Conservation (phyloP, 2,797 vertebrate species). For the Myripristis jacobus region DNA sequence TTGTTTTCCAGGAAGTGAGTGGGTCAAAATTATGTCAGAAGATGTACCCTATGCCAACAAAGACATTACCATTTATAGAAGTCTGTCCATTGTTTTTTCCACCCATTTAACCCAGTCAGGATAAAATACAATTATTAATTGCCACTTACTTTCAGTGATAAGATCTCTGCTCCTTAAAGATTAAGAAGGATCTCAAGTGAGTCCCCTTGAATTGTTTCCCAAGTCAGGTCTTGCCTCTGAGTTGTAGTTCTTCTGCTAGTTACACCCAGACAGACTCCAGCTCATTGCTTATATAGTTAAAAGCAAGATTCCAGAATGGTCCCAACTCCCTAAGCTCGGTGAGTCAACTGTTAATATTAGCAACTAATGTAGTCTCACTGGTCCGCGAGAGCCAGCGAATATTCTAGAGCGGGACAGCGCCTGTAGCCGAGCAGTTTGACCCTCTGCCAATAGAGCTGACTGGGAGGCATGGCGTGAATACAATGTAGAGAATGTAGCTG, state of each 20-base stretch:
- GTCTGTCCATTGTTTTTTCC: not conserved
- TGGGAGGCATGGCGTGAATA: conserved; percentile 10
- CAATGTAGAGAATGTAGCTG: conserved; percentile 54
- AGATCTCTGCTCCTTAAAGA: conserved; percentile 25
- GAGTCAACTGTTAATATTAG: conserved; percentile 77
- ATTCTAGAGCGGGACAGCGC: conserved; percentile 62
- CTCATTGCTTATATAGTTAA: conserved; percentile 61
- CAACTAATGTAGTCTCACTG: conserved; percentile 48
- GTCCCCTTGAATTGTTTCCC: conserved; percentile 23
- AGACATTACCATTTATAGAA: no score
- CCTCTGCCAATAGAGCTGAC: conserved; percentile 37
- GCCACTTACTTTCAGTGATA: conserved; percentile 60
- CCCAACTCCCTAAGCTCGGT: conserved; percentile 33
- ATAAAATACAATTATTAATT: not conserved
- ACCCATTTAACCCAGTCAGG: not conserved
- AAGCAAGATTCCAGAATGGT: conserved; percentile 71
- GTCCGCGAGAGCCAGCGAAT: conserved; percentile 55
- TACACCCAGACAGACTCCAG: conserved; percentile 37
- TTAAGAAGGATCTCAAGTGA: conserved; percentile 32
- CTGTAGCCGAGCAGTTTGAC: conserved; percentile 32
- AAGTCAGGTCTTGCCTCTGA: conserved; percentile 28
- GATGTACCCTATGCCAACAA: not conserved
- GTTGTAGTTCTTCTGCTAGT: conserved; percentile 44
- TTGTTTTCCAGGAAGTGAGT: not conserved
- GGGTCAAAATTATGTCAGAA: not conserved